These are phyloP conservation scores for Gulo gulo DNA, from an alignment of 2,113 vertebrate species.

Conservation along the genomic window DNA sequence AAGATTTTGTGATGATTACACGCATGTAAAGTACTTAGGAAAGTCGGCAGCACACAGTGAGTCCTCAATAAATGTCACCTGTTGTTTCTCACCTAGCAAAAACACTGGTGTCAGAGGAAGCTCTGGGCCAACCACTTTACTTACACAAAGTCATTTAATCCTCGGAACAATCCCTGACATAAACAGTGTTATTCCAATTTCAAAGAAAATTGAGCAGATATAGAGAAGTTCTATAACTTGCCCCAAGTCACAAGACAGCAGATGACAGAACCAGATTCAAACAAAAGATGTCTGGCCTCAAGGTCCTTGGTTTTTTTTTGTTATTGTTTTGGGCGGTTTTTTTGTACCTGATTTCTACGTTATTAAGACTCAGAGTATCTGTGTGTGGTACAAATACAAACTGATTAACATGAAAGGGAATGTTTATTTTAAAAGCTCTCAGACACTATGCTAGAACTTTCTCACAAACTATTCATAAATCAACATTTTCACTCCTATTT, in stretches of 20 bases:
- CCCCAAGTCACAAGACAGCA: not conserved
- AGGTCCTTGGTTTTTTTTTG: not conserved
- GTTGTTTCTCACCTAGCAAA: not conserved
- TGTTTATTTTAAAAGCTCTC: not conserved
- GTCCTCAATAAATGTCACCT: not conserved
- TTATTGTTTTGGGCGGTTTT: not conserved
- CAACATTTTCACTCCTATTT: not conserved
- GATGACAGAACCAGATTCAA: slow-evolving; percentile 13
- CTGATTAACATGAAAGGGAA: not conserved
- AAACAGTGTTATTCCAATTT: not conserved
- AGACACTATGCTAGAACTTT: not conserved
- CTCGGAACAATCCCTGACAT: not conserved
- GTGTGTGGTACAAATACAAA: not conserved
- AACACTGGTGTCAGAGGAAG: not conserved
- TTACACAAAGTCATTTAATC: not conserved
- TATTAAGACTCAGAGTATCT: not conserved
- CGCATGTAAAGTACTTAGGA: not conserved
- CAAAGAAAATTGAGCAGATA: not conserved
- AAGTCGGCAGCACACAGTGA: not conserved
- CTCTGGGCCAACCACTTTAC: not conserved
- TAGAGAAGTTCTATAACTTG: not conserved
- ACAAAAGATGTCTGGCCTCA: not conserved
- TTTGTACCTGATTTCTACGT: not conserved
- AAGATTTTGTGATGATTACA: not conserved
- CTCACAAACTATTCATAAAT: not conserved